These are phyloP conservation scores for Schizothorax lantsangensis DNA, from an alignment of 2,797 vertebrate genomes.

Conservation along the genomic window DNA sequence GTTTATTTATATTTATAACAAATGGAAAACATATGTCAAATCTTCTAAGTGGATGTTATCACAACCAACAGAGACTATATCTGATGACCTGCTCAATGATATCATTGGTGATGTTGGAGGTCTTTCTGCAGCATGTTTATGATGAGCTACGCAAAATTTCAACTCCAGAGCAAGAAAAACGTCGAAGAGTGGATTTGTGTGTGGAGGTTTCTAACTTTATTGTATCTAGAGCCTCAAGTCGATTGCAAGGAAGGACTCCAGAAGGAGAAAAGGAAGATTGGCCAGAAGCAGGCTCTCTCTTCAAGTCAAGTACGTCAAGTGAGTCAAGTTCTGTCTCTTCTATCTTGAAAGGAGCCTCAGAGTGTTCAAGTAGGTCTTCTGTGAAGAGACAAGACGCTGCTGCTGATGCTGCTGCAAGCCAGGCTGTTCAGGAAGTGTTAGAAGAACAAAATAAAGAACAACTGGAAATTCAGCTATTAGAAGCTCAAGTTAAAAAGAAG, in stretches of 20 bases:
- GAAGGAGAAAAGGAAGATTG: conserved; percentile 43
- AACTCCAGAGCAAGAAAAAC: conserved; percentile 45
- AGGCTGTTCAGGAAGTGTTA: conserved; percentile 61
- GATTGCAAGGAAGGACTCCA: not conserved
- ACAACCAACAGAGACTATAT: conserved; percentile 45
- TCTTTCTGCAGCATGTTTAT: conserved; percentile 48
- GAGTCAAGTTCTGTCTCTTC: not conserved
- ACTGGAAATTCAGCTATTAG: conserved; percentile 42
- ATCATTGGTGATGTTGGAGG: conserved; percentile 46
- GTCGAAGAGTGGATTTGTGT: conserved; percentile 55
- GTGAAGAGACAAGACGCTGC: conserved; percentile 51
- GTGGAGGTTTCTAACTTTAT: conserved; percentile 48
- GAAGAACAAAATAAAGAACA: conserved; percentile 60
- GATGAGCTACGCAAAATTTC: conserved; percentile 39
- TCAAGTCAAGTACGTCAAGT: not conserved
- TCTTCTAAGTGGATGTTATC: conserved; percentile 48
- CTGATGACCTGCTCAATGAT: conserved; percentile 51
- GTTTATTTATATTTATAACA: conserved; percentile 47
- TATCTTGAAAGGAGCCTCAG: conserved; percentile 23
- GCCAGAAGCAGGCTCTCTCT: conserved; percentile 58
- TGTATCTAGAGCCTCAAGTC: conserved; percentile 42
- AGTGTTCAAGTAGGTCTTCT: conserved; percentile 48
- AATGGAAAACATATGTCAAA: conserved; percentile 52
- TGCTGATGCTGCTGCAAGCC: conserved; percentile 55
- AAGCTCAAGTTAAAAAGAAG: conserved; percentile 53